These are phyloP conservation scores for Girardinus metallicus DNA, from an alignment of 2,797 vertebrate genomes.

Conservation along the genomic window DNA sequence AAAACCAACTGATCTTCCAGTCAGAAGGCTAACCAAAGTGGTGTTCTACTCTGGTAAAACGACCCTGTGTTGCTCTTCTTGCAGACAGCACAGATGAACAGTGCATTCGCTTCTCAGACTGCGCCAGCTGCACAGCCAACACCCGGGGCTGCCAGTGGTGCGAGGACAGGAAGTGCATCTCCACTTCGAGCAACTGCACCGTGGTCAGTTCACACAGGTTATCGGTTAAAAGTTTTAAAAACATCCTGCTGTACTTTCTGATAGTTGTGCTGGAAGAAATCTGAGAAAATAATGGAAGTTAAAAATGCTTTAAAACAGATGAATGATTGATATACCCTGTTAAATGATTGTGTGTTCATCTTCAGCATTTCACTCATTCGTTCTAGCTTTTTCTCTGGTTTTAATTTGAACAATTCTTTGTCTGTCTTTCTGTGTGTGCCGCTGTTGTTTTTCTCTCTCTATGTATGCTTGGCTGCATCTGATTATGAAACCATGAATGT, in stretches of 20 bases:
- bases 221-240: not conserved
- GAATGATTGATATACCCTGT: not conserved
- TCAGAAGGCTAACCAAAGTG: not conserved
- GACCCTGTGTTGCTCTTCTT: not conserved
- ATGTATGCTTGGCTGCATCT: slow-evolving; percentile 19
- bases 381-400: slow-evolving; percentile 29
- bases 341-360: not conserved
- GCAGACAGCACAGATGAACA: slow-evolving; percentile 87
- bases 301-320: not conserved
- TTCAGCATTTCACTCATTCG: not conserved
- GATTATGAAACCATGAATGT: slow-evolving; percentile 2
- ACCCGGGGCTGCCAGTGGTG: slow-evolving; percentile 95
- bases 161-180: slow-evolving; percentile 94
- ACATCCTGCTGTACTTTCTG: not conserved
- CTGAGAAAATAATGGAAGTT: not conserved
- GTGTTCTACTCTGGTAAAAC: not conserved
- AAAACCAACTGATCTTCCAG: not conserved
- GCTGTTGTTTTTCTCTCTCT: slow-evolving; percentile 15
- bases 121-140: slow-evolving; percentile 93
- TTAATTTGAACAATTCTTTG: slow-evolving; percentile 24
- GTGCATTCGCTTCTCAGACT: slow-evolving; percentile 90
- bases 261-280: not conserved
- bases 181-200: slow-evolving; percentile 91
- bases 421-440: slow-evolving; percentile 13
- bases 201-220: slow-evolving; percentile 82